Base-by-base conservation (phyloP, 2,888 invertebrate species). In the Folsomia candida region DNA sequence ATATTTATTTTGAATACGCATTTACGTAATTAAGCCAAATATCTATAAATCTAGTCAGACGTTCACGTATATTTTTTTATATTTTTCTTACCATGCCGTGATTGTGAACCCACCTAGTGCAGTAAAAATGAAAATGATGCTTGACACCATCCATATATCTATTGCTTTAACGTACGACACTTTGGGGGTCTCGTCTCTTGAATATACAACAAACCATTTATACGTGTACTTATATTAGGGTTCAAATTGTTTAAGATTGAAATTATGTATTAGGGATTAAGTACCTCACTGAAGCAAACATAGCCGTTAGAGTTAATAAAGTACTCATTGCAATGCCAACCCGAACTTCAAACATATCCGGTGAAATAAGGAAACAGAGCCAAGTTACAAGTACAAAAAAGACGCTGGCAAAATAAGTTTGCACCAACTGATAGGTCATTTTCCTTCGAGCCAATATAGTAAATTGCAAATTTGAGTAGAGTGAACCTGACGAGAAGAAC, bases 371-470 rank as follows among this genome's bases (percentile, higher is more conserved):
- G 26, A 60, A 9, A 60, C 20, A 9, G 4, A 60, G 25, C 60
- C 60, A 60, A 24, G 60, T 60, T 3, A 60, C 60, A n/a, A 60
- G 4, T 14, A 60, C 60, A 25, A 25, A 60, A 25, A 60, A 60
- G 6, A 60, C 26, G 25, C 60, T 60, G 3, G 25, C 24, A 25
- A 60, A 60, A 27, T 60, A 60, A 14, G 60, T 60, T 27, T 60
- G 60, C 4, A 9, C 20, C 26, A 60, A 60, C 3, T 60, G 60
- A 25, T 60, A 60, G 4, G 60, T 60, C 60, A 60, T 24, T 24
- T 60, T 60, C n/a, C 60, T 24, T 26, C 57, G 57, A 57, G 57
- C 57, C 57, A 57, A 57, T 20, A 57, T 18, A 11, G 57, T 57
- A 22, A 57, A 57, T 22, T 57, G 57, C 6, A 57, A 22, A 57